These are phyloP conservation scores for Rhodinocichla rosea DNA, from an alignment of 2,113 vertebrate genomes.

Conservation along the genomic window DNA sequence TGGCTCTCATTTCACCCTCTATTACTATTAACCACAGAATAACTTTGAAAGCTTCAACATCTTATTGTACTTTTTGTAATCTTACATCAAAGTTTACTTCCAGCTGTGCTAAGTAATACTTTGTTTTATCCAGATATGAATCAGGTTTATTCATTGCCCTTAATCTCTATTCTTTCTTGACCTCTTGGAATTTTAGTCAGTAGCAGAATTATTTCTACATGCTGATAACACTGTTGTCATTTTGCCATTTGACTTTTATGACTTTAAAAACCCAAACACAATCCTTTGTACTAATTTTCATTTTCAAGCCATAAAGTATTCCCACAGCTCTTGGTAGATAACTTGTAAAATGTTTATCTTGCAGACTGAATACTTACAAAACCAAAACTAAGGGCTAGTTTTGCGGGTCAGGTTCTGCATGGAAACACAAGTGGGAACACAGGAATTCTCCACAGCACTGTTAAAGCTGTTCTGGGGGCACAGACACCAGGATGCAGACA, in stretches of 20 bases:
- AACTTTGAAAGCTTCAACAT: constrained; percentile 4
- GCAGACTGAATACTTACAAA: background rate
- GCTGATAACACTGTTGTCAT: constrained; percentile 22
- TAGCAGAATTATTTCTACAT: constrained; percentile 18
- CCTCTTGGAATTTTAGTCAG: constrained; percentile 34
- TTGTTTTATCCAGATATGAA: constrained; percentile 48
- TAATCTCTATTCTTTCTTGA: constrained; percentile 41
- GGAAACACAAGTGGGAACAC: background rate
- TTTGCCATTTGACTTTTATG: constrained; percentile 32
- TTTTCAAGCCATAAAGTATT: background rate
- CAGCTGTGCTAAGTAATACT: constrained; percentile 45
- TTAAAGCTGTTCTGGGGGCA: background rate
- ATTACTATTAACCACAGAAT: background rate
- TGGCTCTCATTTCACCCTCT: background rate
- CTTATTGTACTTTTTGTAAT: background rate
- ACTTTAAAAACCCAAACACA: background rate
- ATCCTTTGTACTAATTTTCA: background rate
- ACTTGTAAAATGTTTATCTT: background rate
- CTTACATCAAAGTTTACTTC: constrained; percentile 47
- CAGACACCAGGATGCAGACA: background rate
- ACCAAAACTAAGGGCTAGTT: background rate
- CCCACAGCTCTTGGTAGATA: background rate
- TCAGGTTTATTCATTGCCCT: constrained; percentile 9
- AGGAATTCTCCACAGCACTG: background rate
- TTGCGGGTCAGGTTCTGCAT: background rate